phyloP scores from a whole-genome alignment of 2,797 vertebrate genomes.

The Diglossa cyanea region DNA sequence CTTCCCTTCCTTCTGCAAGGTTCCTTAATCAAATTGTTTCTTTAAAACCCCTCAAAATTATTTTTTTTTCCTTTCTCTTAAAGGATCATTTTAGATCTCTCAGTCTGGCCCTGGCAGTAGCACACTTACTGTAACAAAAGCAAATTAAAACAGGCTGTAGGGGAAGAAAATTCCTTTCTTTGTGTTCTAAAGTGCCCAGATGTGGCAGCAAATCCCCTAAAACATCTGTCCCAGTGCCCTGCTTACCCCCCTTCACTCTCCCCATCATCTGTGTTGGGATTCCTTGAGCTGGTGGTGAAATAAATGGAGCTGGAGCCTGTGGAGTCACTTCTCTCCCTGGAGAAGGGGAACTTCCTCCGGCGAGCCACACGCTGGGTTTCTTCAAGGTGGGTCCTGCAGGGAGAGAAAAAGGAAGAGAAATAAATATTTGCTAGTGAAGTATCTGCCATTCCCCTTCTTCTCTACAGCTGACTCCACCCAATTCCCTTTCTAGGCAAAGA shows the following conservation, averaged over 20 bases:
- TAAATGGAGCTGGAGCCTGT: conserved; percentile 92
- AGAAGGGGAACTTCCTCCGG: conserved; percentile 73
- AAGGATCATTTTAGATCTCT: not conserved
- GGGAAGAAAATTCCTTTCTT: no score
- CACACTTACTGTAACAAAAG: not conserved
- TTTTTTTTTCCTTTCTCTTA: not conserved
- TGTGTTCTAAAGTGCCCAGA: no score
- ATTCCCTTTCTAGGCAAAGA: rapidly evolving
- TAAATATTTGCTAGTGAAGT: rapidly evolving
- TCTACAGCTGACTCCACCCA: no score
- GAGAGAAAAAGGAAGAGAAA: not conserved
- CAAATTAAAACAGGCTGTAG: not conserved
- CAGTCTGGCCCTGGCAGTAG: not conserved
- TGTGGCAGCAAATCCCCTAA: rapidly evolving
- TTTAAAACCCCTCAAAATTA: not conserved
- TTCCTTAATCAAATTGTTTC: not conserved
- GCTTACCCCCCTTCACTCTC: conserved; percentile 92
- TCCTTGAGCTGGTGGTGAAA: conserved; percentile 87
- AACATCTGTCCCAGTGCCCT: not conserved
- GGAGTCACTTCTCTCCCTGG: conserved; percentile 87
- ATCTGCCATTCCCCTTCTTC: not conserved
- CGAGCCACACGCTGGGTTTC: conserved; percentile 82
- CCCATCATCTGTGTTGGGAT: conserved; percentile 72
- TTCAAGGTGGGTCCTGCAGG: conserved; percentile 84
- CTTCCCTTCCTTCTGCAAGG: not conserved